Conservation (phyloP, 1,140 invertebrate species). For the Atopsyche davidsoni region DNA sequence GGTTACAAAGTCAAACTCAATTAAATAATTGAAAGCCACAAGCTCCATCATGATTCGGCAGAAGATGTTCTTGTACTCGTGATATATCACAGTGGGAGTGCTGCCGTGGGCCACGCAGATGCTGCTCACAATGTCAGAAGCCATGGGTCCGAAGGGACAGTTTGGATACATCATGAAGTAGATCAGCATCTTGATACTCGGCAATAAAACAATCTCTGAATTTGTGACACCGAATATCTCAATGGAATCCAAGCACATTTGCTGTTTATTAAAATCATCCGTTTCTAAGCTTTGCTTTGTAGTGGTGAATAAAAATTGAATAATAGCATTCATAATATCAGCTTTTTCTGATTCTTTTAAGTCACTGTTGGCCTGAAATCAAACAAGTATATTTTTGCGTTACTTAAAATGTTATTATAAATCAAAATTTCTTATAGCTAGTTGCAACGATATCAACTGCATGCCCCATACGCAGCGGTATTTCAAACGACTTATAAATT, state of each 20-base stretch:
- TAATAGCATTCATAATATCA: constrained; percentile 45
- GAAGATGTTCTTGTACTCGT: constrained; percentile 61
- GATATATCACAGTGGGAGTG: constrained; percentile 56
- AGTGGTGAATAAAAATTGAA: constrained; percentile 45
- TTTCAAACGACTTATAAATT: too few relatives aligned
- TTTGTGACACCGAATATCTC: constrained; percentile 44
- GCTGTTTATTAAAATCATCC: constrained; percentile 49
- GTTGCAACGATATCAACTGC: too few relatives aligned
- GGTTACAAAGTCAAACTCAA: too few relatives aligned
- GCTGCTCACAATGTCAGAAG: constrained; percentile 52
- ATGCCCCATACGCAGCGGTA: too few relatives aligned
- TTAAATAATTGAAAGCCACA: constrained; percentile 52
- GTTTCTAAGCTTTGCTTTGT: constrained; percentile 47
- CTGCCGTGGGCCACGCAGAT: constrained; percentile 52
- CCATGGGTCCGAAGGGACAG: constrained; percentile 55
- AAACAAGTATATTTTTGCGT: too few relatives aligned
- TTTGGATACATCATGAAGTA: constrained; percentile 60
- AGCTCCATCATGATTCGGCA: constrained; percentile 54
- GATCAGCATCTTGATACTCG: constrained; percentile 53
- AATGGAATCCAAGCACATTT: constrained; percentile 48
- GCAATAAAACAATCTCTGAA: constrained; percentile 47
- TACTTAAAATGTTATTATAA: too few relatives aligned
- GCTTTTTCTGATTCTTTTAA: constrained; percentile 39
- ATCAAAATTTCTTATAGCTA: too few relatives aligned
- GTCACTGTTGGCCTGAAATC: constrained; percentile 36